Base-by-base conservation (phyloP, 1,140 invertebrate species). In the honey bee (Apis mellifera) region DNA sequence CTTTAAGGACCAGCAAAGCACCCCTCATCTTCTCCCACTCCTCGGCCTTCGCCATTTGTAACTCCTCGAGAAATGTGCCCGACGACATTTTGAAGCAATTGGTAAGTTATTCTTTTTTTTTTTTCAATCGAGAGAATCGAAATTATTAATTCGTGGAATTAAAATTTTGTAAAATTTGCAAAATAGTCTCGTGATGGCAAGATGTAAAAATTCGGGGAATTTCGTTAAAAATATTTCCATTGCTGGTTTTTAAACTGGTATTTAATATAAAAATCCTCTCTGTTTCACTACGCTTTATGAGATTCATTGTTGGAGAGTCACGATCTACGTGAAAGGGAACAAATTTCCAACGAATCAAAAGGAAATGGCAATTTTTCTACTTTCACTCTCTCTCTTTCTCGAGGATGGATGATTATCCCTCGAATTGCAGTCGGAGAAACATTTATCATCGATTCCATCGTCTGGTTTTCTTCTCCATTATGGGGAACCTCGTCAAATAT, bases 1-100 rank as follows among this genome's bases (percentile, higher is more conserved):
- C 97, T 8, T 94, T 98, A 66, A 95, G 95, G 42, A 93, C 96
- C 21, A 96, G 96, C 7, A 95, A 95, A 89, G 97, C 98, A 0
- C 98, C 98, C 3, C 96, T 98, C 82, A 97, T 98, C 90, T 98
- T 98, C 94, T 97, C 97, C 73, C 98, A 98, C 92, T 98, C 97
- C 0, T 97, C 97, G 9, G 97, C 97, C 17, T 97, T 96, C 92
- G 95, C 96, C 64, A 95, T 98, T 71, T 98, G 97, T 94, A 96
- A 97, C 84, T 97, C 97, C 87, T 96, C 96, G 77, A 94, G 98
- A 74, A 98, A 98, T 91, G 97, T 98, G 23, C 97, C 97, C 72
- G 97, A 97, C 92, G 96, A 97, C 88, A 96, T 98, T 82, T 96
- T 98, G 80, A 95, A 96, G 86, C 95, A 96, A 87, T 93, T 97